Conservation (phyloP, 2,888 invertebrate genomes). For the Liposcelis brunnea region DNA sequence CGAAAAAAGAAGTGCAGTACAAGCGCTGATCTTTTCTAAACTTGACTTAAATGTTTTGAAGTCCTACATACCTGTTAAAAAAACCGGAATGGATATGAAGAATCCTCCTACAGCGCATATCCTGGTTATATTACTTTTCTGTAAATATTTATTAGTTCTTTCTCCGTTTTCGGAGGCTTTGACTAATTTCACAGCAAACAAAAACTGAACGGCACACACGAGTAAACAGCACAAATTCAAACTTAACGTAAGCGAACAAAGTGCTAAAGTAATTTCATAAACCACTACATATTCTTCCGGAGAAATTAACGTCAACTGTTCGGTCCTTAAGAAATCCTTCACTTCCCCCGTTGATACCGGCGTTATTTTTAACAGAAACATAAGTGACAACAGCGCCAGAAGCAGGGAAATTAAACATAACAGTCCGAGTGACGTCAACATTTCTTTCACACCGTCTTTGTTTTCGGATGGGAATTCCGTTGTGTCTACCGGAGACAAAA, state of each 20-base stretch:
- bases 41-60: too few species aligned
- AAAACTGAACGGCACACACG: conserved; percentile 86
- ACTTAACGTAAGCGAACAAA: conserved; percentile 75
- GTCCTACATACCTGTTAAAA: conserved; percentile 58
- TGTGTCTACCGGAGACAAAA: conserved; percentile 14
- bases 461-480: conserved; percentile 20
- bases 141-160: conserved; percentile 73
- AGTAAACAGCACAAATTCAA: conserved; percentile 79
- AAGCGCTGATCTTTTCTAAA: too few species aligned
- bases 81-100: conserved; percentile 86
- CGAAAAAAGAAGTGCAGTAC: too few species aligned
- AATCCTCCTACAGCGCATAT: conserved; percentile 86
- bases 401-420: conserved; percentile 72
- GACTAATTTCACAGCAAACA: conserved; percentile 82
- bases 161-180: conserved; percentile 65
- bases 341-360: conserved; percentile 36
- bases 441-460: conserved; percentile 52
- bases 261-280: conserved; percentile 78
- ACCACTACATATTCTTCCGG: conserved; percentile 74
- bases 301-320: conserved; percentile 38
- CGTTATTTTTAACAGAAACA: conserved; percentile 72
- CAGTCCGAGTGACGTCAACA: conserved; percentile 67
- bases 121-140: conserved; percentile 77
- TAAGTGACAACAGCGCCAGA: conserved; percentile 62
- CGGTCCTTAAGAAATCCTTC: conserved; percentile 34